Percentiles rank a stretch among this genome's conserved stretches.
phyloP scores from a whole-genome alignment of 2,113 vertebrate genomes.

The Uria aalge region DNA sequence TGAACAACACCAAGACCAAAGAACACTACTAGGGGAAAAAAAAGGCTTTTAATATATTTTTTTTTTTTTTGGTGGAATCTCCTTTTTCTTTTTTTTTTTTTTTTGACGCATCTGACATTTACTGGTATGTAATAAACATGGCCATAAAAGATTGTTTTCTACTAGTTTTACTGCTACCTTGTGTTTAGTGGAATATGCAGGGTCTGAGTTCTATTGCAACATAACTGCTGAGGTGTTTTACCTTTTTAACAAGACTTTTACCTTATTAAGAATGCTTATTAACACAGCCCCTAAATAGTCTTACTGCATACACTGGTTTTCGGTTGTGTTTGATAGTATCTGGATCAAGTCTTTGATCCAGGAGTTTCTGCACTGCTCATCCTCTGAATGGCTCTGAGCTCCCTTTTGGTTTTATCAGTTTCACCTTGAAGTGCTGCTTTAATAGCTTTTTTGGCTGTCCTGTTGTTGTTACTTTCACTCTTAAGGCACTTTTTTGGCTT shows the following conservation, averaged over 20 bases:
- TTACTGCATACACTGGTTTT: neutral
- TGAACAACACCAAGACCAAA: neutral
- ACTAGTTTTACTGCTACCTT: neutral
- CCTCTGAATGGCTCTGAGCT: neutral
- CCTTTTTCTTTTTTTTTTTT: neutral
- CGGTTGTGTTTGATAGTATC: neutral
- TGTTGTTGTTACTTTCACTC: neutral
- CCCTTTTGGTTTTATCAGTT: neutral
- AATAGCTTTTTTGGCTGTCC: neutral
- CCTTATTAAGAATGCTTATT: neutral
- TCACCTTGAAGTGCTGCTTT: neutral
- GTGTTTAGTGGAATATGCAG: neutral
- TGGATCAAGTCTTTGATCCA: neutral
- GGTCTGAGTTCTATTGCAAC: neutral
- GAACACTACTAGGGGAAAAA: neutral
- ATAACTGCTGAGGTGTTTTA: neutral
- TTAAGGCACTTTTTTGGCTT: neutral
- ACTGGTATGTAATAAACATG: neutral
- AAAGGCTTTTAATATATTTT: rapidly evolving
- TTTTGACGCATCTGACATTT: neutral
- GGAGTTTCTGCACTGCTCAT: neutral
- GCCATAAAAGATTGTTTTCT: neutral
- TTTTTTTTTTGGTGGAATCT: neutral
- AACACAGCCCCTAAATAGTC: neutral
- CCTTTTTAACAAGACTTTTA: neutral